Evolutionary conservation across 1,140 invertebrate species (phyloP), one percentile per base, ranked within the genome.

Genomic region (Chrysomallon squamiferum): DNA sequence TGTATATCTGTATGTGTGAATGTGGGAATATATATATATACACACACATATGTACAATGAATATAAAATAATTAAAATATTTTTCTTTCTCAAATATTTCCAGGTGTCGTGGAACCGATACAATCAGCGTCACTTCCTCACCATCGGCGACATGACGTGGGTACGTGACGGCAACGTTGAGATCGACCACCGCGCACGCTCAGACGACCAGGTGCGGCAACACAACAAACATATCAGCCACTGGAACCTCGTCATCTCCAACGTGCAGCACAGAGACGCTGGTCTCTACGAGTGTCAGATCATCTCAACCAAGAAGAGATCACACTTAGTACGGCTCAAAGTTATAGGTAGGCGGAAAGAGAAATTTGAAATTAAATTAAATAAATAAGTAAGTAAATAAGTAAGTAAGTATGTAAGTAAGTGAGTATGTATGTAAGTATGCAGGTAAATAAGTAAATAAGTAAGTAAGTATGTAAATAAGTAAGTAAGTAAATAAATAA

Each of bases 211-310:
- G 15, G 35, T 38, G 15, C 35, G 35, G 15, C 35, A 38, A 15
- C 35, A 38, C 15, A 38, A 38, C 35, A 38, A 38, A 38, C 35
- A 38, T 38, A 20, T 54, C n/a, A 54, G 13, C 25, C n/a, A 54
- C 50, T 54, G 50, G 50, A 54, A 54, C 50, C 50, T 54, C 50
- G 29, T 6, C 5, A 54, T 54, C n/a, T 54, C 50, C 22, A 54
- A 27, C 22, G 50, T 30, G 15, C n/a, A 54, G 25, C 50, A 25
- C 29, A 15, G 29, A 7, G 50, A 54, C 29, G 50, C 22, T 13
- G 50, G 50, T 3, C 22, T 30, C 22, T 54, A 54, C 25, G 29
- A 27, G 22, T 54, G 50, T 54, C 22, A 54, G 29, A 54, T 54
- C 29, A 54, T 54, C 5, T 25, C 22, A 20, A 54, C 22, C 22